A percentile compares a stretch with the other conserved stretches of the same genome.
These are phyloP conservation scores for Mellilla xanthometata DNA, from an alignment of 2,888 invertebrate species.

Conservation along the genomic window DNA sequence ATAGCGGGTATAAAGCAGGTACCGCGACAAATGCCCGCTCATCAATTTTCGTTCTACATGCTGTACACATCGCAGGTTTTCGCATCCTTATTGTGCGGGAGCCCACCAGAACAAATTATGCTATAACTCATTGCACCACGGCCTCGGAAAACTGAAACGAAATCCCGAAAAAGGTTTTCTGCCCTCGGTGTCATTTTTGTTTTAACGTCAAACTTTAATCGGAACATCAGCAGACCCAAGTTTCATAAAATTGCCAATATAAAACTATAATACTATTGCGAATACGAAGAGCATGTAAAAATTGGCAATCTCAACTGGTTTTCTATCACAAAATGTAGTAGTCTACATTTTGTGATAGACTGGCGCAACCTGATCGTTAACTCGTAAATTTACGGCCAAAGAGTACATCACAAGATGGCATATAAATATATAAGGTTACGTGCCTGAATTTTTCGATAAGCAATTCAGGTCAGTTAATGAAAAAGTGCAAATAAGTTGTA, in stretches of 20 bases:
- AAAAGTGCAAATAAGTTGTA: constrained; percentile 23
- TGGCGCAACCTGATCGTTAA: neutral
- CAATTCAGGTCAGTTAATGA: constrained; percentile 23
- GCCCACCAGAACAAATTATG: constrained; percentile 55
- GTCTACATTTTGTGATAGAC: too few relatives aligned
- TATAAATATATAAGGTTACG: constrained; percentile 17
- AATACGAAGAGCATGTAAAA: too few relatives aligned
- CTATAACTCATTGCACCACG: constrained; percentile 53
- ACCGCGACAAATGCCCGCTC: constrained; percentile 44
- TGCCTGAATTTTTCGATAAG: constrained; percentile 13
- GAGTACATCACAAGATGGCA: constrained; percentile 15
- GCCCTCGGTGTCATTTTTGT: neutral
- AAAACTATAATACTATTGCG: too few relatives aligned
- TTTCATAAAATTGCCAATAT: too few relatives aligned
- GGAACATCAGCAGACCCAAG: too few relatives aligned
- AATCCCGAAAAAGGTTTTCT: constrained; percentile 18
- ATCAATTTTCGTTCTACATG: constrained; percentile 49
- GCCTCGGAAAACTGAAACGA: constrained; percentile 40
- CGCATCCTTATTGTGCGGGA: constrained; percentile 49
- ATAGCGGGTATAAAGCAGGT: constrained; percentile 5
- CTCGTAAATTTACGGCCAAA: constrained; percentile 18
- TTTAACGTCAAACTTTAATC: too few relatives aligned
- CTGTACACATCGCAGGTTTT: constrained; percentile 45
- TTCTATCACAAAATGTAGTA: too few relatives aligned
- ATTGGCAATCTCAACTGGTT: too few relatives aligned